These are phyloP conservation scores for Astropecten irregularis DNA, from an alignment of 53 echinoderm and acorn worm species.

Conservation along the genomic window DNA sequence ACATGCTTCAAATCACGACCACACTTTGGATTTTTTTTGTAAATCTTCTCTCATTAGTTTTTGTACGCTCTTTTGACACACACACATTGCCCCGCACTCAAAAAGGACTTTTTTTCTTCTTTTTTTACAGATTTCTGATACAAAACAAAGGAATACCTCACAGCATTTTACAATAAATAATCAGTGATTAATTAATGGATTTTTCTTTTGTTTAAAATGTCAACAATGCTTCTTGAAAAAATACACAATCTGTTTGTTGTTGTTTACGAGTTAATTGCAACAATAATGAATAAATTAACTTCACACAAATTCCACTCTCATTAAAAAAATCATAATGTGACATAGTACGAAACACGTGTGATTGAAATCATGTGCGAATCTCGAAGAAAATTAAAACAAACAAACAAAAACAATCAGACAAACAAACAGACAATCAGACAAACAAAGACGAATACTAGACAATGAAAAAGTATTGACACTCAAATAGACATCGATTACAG, in stretches of 20 bases:
- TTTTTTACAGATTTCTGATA: slow-evolving; percentile 21
- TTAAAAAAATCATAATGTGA: too few species aligned
- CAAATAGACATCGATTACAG: too few species aligned
- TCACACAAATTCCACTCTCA: not conserved
- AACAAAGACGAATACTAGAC: too few species aligned
- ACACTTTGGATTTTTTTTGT: slow-evolving; percentile 25
- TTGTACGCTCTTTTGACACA: not conserved
- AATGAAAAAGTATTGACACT: too few species aligned
- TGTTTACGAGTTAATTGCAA: slow-evolving; percentile 12
- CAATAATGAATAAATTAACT: slow-evolving; percentile 3
- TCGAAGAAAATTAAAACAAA: too few species aligned
- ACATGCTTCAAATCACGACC: slow-evolving; percentile 19
- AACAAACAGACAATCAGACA: too few species aligned
- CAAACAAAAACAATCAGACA: too few species aligned
- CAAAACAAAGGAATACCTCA: slow-evolving; percentile 43
- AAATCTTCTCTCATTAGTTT: too few species aligned
- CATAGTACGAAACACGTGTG: too few species aligned
- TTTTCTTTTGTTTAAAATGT: slow-evolving; percentile 17
- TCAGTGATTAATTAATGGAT: not conserved
- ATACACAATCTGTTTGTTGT: not conserved
- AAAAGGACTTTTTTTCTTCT: slow-evolving; percentile 7
- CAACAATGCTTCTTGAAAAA: not conserved
- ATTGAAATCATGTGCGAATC: too few species aligned
- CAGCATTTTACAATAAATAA: slow-evolving; percentile 45
- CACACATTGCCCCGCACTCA: slow-evolving; percentile 61